Evolutionary conservation across 35 echinoderm and acorn worm genomes (phyloP), one percentile per base, ranked within the genome.

Genomic region (Hemicentrotus pulcherrimus): DNA sequence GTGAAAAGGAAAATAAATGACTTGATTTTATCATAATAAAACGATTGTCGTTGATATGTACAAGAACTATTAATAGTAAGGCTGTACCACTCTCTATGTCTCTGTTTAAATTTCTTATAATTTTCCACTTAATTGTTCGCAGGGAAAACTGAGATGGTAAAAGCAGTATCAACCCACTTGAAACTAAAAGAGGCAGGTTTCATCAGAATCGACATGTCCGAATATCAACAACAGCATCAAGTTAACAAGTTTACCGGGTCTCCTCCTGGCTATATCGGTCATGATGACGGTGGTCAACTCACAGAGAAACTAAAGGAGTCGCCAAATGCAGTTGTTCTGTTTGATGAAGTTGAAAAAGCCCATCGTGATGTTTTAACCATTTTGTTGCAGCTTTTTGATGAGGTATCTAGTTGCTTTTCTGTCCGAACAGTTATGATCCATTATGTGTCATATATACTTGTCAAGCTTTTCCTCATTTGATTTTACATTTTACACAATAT

Each of bases 341-440:
- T 99, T 96, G 98, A 99, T 96, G 98, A 99, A 91, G 98, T 99
- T 35, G 98, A 99, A 95, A 99, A 99, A 91, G 98, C 98, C 0
- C 98, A 99, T 94, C 96, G 95, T 18, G 98, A 99, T 94, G 96
- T 99, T 47, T 91, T 99, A 88, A 99, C 98, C 3, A 97, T 97
- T 47, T 22, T 78, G 65, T 8, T 78, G 28, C 65, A 78, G 65
- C 65, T 78, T 78, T 78, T 78, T 28, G 65, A 99, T 96, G 98
- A 78, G 65, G 65, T 78, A 78, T 59, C 52, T 16, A 16, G 16
- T 70, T 70, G 48, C 7, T 50, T 50, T 50, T 13, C 8, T 50
- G 7, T 10, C 48, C 12, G 12, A 50, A 8, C 48, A 50, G 12
- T 50, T 50, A 8, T 0, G 12, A 10, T 41, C 35, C 0, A 41